phyloP scores from a whole-genome alignment of 2,888 invertebrate genomes.

The Diaphora mendica region DNA sequence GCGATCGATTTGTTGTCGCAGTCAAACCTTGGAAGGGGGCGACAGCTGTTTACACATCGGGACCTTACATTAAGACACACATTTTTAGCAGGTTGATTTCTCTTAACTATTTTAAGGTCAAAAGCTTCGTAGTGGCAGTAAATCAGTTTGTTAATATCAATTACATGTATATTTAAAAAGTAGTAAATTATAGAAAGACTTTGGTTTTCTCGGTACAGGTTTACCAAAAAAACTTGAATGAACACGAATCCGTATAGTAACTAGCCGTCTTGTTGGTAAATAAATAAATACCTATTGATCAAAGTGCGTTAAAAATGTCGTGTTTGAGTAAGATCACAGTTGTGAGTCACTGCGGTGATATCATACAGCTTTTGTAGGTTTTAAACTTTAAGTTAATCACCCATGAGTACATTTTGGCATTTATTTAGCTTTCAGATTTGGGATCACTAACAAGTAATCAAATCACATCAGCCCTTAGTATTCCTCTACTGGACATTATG shows the following conservation, averaged over 20 bases:
- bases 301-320: neutral
- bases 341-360: slow-evolving; percentile 13
- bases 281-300: neutral
- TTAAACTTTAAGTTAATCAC: neutral
- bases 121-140: neutral
- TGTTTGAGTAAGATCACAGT: neutral
- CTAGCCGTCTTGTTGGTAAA: neutral
- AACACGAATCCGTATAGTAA: neutral
- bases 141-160: neutral
- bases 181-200: neutral
- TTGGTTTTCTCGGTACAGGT: neutral
- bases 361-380: slow-evolving; percentile 1
- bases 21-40: slow-evolving; percentile 16
- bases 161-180: too few species aligned
- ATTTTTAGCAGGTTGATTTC: neutral
- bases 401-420: neutral
- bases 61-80: neutral
- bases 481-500: too few species aligned
- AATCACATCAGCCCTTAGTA: too few species aligned
- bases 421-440: neutral
- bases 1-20: slow-evolving; percentile 18
- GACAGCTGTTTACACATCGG: slow-evolving; percentile 24
- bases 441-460: neutral
- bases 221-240: neutral
- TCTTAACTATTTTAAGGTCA: neutral